Conservation (phyloP, 2,113 vertebrate genomes). For the Tragelaphus imberbis region DNA sequence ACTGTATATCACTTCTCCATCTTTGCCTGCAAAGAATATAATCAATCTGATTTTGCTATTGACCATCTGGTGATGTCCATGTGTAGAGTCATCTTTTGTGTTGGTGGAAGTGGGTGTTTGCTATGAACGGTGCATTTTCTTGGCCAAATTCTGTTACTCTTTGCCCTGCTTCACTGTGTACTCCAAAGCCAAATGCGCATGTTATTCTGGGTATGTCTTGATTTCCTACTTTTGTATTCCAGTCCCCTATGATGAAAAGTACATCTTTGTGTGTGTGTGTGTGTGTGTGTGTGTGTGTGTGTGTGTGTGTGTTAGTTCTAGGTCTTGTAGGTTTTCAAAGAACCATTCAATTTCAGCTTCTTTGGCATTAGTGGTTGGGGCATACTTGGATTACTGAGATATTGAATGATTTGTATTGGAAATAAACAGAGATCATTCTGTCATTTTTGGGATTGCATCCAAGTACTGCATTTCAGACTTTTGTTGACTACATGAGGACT, state of each 20-base stretch:
- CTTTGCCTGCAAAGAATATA: background rate
- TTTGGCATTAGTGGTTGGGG: background rate
- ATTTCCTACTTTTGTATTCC: background rate
- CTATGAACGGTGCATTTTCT: background rate
- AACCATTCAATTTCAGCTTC: background rate
- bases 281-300: too few species aligned
- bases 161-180: background rate
- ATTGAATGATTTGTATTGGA: background rate
- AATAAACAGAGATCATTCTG: background rate
- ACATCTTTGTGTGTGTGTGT: background rate
- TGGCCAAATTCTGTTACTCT: background rate
- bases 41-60: background rate
- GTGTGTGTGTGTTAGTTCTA: background rate
- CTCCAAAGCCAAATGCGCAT: fast-evolving
- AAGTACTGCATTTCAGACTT: background rate
- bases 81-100: background rate
- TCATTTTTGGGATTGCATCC: background rate
- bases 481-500: background rate
- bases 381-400: background rate
- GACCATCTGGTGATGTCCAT: background rate
- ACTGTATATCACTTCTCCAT: background rate
- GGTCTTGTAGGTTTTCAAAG: background rate
- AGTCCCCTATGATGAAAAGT: background rate
- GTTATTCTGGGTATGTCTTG: background rate
- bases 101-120: background rate